Conservation (phyloP, 2,797 vertebrate species). For the Gorsachius magnificus region DNA sequence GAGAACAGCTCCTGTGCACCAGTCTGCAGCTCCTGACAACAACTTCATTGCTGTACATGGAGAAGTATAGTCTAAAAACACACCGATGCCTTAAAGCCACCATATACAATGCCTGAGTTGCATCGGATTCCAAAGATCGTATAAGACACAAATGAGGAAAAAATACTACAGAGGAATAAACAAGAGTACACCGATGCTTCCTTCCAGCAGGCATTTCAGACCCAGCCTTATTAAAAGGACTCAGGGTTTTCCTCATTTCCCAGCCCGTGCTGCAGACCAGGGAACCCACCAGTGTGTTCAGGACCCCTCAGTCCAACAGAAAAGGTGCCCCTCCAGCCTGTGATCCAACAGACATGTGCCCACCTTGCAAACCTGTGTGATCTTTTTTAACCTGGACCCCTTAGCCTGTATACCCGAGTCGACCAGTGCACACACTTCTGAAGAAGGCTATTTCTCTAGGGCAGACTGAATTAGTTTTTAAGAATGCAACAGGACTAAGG, state of each 20-base stretch:
- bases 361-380: not conserved
- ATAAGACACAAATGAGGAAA: not conserved
- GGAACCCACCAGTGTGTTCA: not conserved
- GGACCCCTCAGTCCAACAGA: not conserved
- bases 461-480: not conserved
- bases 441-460: not conserved
- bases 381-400: not conserved
- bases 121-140: not conserved
- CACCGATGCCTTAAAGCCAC: not conserved
- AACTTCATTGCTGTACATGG: not conserved
- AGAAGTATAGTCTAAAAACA: not conserved
- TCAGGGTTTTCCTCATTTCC: not conserved
- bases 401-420: not conserved
- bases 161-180: not conserved
- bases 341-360: not conserved
- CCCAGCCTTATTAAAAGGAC: not conserved
- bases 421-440: fast-evolving
- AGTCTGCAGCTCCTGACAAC: not conserved
- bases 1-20: not conserved
- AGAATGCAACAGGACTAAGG: not conserved
- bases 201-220: not conserved
- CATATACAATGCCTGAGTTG: not conserved
- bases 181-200: not conserved
- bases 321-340: not conserved
- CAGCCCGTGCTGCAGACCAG: not conserved